These are phyloP conservation scores for Diplodus puntazzo DNA, from an alignment of 2,797 vertebrate species.

Conservation along the genomic window DNA sequence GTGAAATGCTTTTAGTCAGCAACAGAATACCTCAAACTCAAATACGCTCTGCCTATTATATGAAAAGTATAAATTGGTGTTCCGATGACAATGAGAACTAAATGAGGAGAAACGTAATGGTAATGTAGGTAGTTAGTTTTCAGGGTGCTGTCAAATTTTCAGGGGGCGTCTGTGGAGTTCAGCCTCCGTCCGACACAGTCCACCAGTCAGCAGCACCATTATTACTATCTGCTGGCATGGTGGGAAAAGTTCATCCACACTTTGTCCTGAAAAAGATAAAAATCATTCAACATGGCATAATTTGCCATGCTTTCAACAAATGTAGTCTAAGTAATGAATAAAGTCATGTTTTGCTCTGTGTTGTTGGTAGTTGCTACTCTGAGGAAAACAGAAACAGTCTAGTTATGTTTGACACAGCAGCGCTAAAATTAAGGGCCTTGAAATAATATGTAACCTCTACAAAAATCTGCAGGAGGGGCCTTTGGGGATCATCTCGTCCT, in stretches of 20 bases:
- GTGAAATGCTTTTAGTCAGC: slow-evolving; percentile 9
- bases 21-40: background rate
- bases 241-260: background rate
- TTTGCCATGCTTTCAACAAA: too few species aligned
- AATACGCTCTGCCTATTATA: slow-evolving; percentile 4
- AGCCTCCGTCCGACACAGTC: background rate
- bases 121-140: background rate
- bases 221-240: background rate
- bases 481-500: too few species aligned
- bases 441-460: too few species aligned
- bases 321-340: too few species aligned
- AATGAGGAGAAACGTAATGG: background rate
- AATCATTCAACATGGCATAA: too few species aligned
- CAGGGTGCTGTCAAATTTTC: slow-evolving; percentile 9
- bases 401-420: too few species aligned
- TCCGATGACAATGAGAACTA: slow-evolving; percentile 1
- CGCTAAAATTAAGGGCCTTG: too few species aligned
- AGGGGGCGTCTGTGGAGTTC: slow-evolving; percentile 1
- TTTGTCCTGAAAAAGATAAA: background rate
- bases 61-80: background rate
- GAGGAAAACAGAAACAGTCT: too few species aligned
- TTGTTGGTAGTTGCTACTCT: too few species aligned
- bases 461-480: too few species aligned
- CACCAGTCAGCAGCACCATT: background rate
- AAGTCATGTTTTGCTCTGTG: too few species aligned